Conservation (phyloP, 2,888 invertebrate species). For the Gymnosoma rotundatum region DNA sequence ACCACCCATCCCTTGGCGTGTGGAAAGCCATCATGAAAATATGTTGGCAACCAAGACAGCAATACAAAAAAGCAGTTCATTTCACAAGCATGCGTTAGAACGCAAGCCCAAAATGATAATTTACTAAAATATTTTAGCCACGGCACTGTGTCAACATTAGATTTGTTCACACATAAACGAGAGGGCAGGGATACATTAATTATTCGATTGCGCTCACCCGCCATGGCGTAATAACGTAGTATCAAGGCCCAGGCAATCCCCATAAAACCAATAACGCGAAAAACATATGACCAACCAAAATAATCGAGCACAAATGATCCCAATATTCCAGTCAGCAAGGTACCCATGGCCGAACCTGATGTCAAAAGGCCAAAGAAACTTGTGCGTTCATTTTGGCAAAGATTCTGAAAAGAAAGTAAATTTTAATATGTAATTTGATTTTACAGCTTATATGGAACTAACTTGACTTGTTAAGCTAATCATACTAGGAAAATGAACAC, state of each 20-base stretch:
- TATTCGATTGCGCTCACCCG: constrained; percentile 80
- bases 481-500: constrained; percentile 88
- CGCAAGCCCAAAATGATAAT: constrained; percentile 87
- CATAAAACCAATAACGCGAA: constrained; percentile 85
- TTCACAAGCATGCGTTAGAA: constrained; percentile 87
- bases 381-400: constrained; percentile 85
- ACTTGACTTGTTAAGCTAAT: constrained; percentile 86
- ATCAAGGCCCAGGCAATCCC: constrained; percentile 84
- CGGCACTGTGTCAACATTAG: constrained; percentile 82
- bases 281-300: constrained; percentile 86
- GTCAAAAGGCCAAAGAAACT: constrained; percentile 87
- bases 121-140: constrained; percentile 85
- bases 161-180: constrained; percentile 80
- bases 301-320: constrained; percentile 86
- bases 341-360: constrained; percentile 86
- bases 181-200: constrained; percentile 81
- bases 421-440: constrained; percentile 2
- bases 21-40: constrained; percentile 88
- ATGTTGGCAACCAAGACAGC: constrained; percentile 88
- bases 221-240: constrained; percentile 84
- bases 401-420: constrained; percentile 80
- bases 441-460: constrained; percentile 57
- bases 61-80: constrained; percentile 89
- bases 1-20: constrained; percentile 87
- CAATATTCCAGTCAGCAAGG: constrained; percentile 86